phyloP scores from a whole-genome alignment of 2,888 invertebrate genomes.

The Arctia plantaginis region DNA sequence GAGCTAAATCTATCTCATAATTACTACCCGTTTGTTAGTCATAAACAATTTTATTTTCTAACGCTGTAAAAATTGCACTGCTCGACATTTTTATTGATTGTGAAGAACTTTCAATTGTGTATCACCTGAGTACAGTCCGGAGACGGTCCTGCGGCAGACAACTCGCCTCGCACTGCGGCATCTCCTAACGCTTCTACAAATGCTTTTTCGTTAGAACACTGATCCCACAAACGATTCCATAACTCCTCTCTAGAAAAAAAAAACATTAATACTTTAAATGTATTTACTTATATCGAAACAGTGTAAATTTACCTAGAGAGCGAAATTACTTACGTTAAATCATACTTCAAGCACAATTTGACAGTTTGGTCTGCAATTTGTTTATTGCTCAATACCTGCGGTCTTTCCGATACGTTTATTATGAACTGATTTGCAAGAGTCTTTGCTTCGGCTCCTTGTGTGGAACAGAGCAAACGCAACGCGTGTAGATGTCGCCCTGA shows the following conservation, averaged over 20 bases:
- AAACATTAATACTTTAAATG: background rate
- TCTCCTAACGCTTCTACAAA: slow-evolving; percentile 88
- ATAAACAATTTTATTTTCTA: too few relatives aligned
- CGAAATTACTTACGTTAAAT: slow-evolving; percentile 64
- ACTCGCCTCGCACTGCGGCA: slow-evolving; percentile 88
- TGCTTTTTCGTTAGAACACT: slow-evolving; percentile 82
- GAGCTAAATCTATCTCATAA: too few relatives aligned
- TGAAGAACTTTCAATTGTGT: background rate
- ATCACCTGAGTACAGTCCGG: slow-evolving; percentile 85
- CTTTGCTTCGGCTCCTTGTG: slow-evolving; percentile 66
- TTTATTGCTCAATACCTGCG: slow-evolving; percentile 71
- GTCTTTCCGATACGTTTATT: slow-evolving; percentile 67
- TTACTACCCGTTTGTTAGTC: too few relatives aligned
- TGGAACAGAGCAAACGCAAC: slow-evolving; percentile 69
- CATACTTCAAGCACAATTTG: slow-evolving; percentile 73
- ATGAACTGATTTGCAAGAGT: slow-evolving; percentile 66
- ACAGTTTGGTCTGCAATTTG: slow-evolving; percentile 74
- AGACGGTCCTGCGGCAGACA: slow-evolving; percentile 85
- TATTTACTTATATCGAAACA: background rate
- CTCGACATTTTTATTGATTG: background rate
- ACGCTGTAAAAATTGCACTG: too few relatives aligned
- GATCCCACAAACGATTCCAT: slow-evolving; percentile 79
- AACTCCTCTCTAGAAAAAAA: slow-evolving; percentile 70
- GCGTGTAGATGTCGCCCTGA: slow-evolving; percentile 86
- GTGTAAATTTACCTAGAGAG: background rate